These are phyloP conservation scores for Kryptopterus vitreolus DNA, from an alignment of 2,797 vertebrate genomes.

Conservation along the genomic window DNA sequence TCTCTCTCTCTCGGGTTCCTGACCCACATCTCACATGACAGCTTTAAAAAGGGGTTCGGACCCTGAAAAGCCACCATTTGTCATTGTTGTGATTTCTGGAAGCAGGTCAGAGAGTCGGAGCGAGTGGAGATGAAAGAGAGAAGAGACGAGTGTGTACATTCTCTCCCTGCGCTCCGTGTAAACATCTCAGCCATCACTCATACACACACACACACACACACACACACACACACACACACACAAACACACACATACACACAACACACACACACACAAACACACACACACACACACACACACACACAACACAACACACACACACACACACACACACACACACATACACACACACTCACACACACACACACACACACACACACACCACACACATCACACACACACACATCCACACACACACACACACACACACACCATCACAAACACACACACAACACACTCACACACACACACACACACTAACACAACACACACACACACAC, in stretches of 20 bases:
- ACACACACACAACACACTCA: background rate
- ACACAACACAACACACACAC: no score
- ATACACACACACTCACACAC: background rate
- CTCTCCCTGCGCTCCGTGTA: background rate
- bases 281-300: background rate
- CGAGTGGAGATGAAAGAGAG: background rate
- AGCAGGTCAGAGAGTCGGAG: conserved; percentile 9
- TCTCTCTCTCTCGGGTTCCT: background rate
- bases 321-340: background rate
- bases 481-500: background rate
- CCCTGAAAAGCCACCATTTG: background rate
- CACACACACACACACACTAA: background rate
- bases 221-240: background rate
- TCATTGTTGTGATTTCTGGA: conserved; percentile 9
- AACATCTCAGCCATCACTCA: conserved; percentile 6
- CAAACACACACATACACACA: background rate
- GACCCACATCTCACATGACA: background rate
- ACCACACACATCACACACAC: background rate
- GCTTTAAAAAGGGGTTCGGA: conserved; percentile 1
- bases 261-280: background rate
- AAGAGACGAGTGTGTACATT: background rate
- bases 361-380: background rate
- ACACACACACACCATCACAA: background rate
- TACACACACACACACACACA: background rate
- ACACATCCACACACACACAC: background rate